Evolutionary conservation across 2,888 invertebrate species (phyloP), one percentile per base, ranked within the genome.

Genomic region (Dorcus hopei): DNA sequence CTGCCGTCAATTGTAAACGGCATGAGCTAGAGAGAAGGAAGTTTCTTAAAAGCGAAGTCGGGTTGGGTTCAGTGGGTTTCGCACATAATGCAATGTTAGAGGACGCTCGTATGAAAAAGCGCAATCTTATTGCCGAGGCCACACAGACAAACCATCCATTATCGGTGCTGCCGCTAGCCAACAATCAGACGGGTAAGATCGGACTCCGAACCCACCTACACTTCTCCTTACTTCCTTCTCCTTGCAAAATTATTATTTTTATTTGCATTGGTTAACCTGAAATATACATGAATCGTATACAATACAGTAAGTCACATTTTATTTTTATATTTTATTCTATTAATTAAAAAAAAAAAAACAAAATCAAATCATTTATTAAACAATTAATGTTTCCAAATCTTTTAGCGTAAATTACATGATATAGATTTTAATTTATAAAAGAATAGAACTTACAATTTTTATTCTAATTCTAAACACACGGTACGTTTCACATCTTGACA

Each of bases 1-100:
- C 87, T 23, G 85, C 86, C 47, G 85, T 84, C 45, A 84, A 85
- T 71, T 85, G 83, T 70, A 85, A 86, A 73, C 80, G 82, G 58
- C 82, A 82, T 68, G 83, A 84, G 67, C 78, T 80, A 59, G 83
- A 83, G 67, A 77, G 81, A 65, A 78, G 82, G 65, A 80, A 80
- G 66, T 73, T 80, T 60, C 77, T 82, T 72, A 84, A 83, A 70
- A 71, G 73, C 54, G 77, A 74, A 64, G 67, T 69, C 61, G 69
- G 68, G 78, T 80, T 65, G 76, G 80, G 65, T 78, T 63, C 76
- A 70, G 77, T 75, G 61, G 70, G 53, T 54, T 65, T 58, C 53
- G 52, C 60, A 40, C 56, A 57, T 57, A 57, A 57, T 54, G 58
- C 61, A 52, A 61, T 67, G 43, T 62, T 68, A 63, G 73, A 72